Evolutionary conservation across 2,888 invertebrate genomes (phyloP), one percentile per base, ranked within the genome.

Genomic region (Crocallis elinguaria): DNA sequence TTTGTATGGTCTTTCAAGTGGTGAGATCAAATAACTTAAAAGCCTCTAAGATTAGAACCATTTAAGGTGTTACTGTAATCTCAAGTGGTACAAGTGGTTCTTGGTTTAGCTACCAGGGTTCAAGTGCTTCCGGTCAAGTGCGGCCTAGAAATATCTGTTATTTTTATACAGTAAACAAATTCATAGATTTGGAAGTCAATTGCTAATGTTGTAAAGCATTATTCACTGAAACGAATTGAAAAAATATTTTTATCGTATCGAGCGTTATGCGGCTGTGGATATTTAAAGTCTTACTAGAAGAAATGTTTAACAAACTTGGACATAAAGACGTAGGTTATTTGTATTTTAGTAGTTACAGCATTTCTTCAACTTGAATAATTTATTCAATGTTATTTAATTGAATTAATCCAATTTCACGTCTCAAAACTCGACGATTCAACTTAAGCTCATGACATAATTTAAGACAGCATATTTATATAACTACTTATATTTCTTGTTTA

Each of bases 21-120:
- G 87, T 68, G 48, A 83, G 79, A 84, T 86, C 79, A 83, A 84
- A 82, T 83, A 78, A 78, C 74, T 83, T 75, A 57, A 72, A 69
- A 69, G 69, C 66, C 62, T 62, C 66, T 72, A 64, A 75, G 73
- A 75, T 77, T 76, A 75, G 73, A 76, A 81, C 84, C 86, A 82
- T 88, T 88, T 84, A 79, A 88, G 87, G 88, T 86, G 87, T 84
- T 77, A 75, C 64, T 74, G 68, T 79, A 79, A 88, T 88, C 86
- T 89, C 82, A 52, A 88, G 86, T 80, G 81, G 74, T 67, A 63
- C 49, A 41, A 53, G 61, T 51, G 57, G 56, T 65, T 67, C 46
- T 32, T 25, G 36, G 42, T 48, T 46, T 49, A 66, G 71, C 71
- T 75, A 71, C 73, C 69, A 71, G 67, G 62, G 65, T 69, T 81